A percentile compares a stretch with the other conserved stretches of the same genome.
These are phyloP conservation scores for Hypsibius dujardini DNA, from an alignment of 1,140 invertebrate species.

Conservation along the genomic window DNA sequence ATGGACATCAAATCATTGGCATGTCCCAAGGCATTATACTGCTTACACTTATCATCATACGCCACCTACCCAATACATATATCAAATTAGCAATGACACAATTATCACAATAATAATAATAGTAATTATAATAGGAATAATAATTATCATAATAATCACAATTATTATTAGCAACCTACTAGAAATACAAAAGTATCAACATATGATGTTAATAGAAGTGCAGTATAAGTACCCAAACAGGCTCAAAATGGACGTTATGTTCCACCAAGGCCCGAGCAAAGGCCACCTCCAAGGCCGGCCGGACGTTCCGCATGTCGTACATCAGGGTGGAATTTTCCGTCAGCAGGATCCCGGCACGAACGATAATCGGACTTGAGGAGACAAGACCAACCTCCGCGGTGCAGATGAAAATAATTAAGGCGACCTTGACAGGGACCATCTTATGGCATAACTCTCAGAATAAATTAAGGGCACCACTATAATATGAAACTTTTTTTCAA, in stretches of 20 bases:
- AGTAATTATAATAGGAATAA: too few species aligned
- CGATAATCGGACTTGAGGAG: background rate
- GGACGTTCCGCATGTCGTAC: slow-evolving; percentile 5
- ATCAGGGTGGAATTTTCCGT: background rate
- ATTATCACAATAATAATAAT: too few species aligned
- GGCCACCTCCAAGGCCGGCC: slow-evolving; percentile 1
- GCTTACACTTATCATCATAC: background rate
- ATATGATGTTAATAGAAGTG: too few species aligned
- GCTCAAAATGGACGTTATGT: background rate
- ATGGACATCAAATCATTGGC: background rate
- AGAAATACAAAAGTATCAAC: too few species aligned
- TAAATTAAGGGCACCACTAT: too few species aligned
- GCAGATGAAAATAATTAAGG: too few species aligned
- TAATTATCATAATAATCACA: too few species aligned
- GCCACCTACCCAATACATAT: background rate
- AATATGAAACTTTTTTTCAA: too few species aligned
- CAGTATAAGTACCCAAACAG: background rate
- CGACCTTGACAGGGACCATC: too few species aligned
- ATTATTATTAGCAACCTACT: too few species aligned
- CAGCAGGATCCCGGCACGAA: background rate
- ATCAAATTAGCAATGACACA: too few species aligned
- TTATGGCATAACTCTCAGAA: too few species aligned
- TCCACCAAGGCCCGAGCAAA: background rate
- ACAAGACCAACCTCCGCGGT: background rate
- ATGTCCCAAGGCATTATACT: background rate